Conservation (phyloP, 2,797 vertebrate species). For the Oreochromis grahami region DNA sequence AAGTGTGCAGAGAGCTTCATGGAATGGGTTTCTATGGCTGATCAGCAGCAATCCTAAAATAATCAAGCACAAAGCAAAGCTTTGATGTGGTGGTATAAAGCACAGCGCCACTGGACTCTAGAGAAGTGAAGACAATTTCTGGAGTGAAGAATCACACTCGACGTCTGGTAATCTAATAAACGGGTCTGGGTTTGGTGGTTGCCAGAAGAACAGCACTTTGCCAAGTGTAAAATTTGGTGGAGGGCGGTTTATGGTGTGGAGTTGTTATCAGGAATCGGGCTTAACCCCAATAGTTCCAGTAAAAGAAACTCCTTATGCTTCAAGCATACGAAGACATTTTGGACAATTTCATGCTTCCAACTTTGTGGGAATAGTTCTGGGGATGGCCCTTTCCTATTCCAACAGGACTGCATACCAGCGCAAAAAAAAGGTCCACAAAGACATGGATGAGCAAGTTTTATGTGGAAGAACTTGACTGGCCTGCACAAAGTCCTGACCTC, state of each 20-base stretch:
- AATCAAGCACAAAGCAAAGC: neutral
- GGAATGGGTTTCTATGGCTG: neutral
- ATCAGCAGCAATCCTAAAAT: neutral
- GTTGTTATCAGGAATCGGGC: neutral
- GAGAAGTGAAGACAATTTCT: neutral
- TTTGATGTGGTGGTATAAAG: neutral
- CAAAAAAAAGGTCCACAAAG: too few species aligned
- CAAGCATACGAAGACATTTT: neutral
- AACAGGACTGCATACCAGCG: too few species aligned
- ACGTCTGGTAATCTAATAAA: neutral
- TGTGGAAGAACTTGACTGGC: too few species aligned
- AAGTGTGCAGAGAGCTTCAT: neutral
- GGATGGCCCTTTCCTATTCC: neutral
- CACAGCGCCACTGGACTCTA: neutral
- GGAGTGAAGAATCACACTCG: neutral
- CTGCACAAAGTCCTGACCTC: too few species aligned
- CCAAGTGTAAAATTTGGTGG: neutral
- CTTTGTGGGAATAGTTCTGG: neutral
- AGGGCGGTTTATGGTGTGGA: neutral
- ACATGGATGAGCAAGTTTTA: too few species aligned
- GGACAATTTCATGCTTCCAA: neutral
- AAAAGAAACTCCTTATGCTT: neutral
- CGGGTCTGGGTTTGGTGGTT: neutral
- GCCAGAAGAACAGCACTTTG: neutral
- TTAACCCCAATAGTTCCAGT: neutral